Base-by-base conservation (phyloP, 2,888 invertebrate species). In the Cyclophora albipunctata region DNA sequence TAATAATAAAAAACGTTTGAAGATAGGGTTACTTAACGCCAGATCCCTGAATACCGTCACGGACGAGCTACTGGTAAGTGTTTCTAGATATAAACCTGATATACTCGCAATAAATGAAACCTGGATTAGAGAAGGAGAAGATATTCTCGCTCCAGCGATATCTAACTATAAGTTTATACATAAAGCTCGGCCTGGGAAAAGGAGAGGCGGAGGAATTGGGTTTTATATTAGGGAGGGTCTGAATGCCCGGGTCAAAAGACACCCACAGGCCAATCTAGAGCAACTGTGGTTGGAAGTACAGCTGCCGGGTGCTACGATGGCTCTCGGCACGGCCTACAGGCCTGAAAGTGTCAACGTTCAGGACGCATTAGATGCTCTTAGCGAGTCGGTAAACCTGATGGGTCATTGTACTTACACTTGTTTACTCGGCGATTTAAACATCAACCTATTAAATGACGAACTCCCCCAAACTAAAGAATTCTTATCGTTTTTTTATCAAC, bases 41-140 rank as follows among this genome's bases (percentile, higher is more conserved):
- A 33, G 63, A 33, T 65, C 65, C 2, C 42, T 65, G 20, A 58
- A 62, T 40, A 61, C 61, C 1, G 61, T 60, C 2, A 45, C 51
- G 7, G 65, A 65, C 34, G 65, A 65, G 41, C 41, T 61, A 6
- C 7, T 34, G 3, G 57, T 47, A 34, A 48, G 54, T 3, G 45
- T 62, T 7, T 44, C 50, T 5, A 52, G 45, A 0, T 45, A 52
- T 7, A 6, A 45, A 0, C 58, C 56, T 2, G 58, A 58, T 34
- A 57, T 63, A 5, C 43, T 59, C 0, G 59, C 58, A 0, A 7
- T 57, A 7, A 58, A 57, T 44, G 56, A 59, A 40, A 59, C 58
- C 0, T 59, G 57, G 59, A 6, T 58, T 0, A 34, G 43, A 34
- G 45, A 45, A 4, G 54, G 46, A 5, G 44, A 53, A 40, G 49